Percentiles rank a stretch among this genome's conserved stretches.
Evolutionary conservation across 1,140 invertebrate genomes (phyloP).

Genomic region (Bombus difficillimus): DNA sequence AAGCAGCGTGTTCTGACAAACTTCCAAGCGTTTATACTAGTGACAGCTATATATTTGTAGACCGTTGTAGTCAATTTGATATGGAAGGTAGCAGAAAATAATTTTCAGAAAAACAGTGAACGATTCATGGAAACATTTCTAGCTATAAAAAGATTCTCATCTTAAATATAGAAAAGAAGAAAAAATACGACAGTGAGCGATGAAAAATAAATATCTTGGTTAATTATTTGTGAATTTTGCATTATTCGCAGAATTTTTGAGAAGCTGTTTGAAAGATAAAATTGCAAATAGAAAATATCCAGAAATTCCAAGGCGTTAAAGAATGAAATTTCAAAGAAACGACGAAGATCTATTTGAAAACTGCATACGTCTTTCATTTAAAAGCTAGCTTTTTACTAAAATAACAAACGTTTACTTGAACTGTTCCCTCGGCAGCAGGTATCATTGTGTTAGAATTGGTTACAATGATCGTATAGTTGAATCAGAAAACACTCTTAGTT

Average conservation of each 20-base stretch:
- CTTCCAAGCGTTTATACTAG: slow-evolving; percentile 35
- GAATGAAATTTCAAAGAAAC: not conserved
- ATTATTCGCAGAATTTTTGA: not conserved
- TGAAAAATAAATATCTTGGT: too few relatives aligned
- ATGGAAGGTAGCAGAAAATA: not conserved
- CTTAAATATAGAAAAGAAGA: too few relatives aligned
- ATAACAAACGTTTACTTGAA: not conserved
- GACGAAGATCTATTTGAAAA: not conserved
- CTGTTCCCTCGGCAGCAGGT: not conserved
- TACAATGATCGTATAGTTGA: not conserved
- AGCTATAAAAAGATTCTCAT: too few relatives aligned
- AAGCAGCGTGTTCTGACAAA: slow-evolving; percentile 9
- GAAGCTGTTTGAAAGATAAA: not conserved
- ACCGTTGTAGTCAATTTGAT: not conserved
- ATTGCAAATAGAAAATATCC: not conserved
- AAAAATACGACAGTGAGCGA: too few relatives aligned
- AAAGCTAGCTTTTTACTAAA: not conserved
- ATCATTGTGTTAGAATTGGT: not conserved
- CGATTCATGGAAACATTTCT: not conserved
- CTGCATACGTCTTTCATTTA: not conserved
- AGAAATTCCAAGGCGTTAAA: too few relatives aligned
- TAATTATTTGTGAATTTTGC: not conserved
- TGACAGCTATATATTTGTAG: not conserved
- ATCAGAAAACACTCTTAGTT: not conserved
- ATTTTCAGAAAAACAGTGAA: not conserved